phyloP scores from a whole-genome alignment of 1,140 invertebrate genomes.

The Danaus plexippus region DNA sequence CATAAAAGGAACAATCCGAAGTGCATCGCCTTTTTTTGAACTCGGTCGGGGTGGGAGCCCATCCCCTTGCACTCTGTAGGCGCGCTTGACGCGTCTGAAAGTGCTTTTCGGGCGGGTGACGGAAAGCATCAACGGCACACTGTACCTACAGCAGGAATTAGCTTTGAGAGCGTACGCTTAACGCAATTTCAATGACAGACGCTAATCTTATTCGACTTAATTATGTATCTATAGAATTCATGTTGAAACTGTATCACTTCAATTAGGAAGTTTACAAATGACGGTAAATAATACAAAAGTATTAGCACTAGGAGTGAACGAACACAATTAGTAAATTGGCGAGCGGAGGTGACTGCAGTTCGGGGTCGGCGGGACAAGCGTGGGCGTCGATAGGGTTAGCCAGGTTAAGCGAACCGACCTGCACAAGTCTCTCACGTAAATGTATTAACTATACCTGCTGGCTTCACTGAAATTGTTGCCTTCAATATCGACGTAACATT shows the following conservation, averaged over 20 bases:
- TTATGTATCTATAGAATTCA: too few species aligned
- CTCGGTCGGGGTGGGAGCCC: constrained; percentile 37
- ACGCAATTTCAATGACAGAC: constrained; percentile 30
- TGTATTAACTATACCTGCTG: too few species aligned
- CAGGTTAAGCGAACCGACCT: too few species aligned
- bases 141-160: constrained; percentile 42
- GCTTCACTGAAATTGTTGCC: too few species aligned
- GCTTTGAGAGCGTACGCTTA: constrained; percentile 40
- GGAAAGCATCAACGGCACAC: constrained; percentile 48
- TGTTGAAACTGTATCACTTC: too few species aligned
- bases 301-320: neutral
- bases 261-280: too few species aligned
- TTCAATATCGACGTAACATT: too few species aligned
- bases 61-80: constrained; percentile 30
- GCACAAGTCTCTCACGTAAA: too few species aligned
- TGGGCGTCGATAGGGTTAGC: too few species aligned
- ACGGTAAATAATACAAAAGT: too few species aligned
- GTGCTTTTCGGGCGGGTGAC: constrained; percentile 56
- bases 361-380: too few species aligned
- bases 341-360: too few species aligned
- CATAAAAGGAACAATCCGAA: constrained; percentile 69
- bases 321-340: neutral
- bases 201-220: constrained; percentile 26
- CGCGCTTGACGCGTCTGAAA: constrained; percentile 55
- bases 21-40: constrained; percentile 69